Conservation (phyloP, 2,113 vertebrate species). For the Tychaedon coryphoeus region DNA sequence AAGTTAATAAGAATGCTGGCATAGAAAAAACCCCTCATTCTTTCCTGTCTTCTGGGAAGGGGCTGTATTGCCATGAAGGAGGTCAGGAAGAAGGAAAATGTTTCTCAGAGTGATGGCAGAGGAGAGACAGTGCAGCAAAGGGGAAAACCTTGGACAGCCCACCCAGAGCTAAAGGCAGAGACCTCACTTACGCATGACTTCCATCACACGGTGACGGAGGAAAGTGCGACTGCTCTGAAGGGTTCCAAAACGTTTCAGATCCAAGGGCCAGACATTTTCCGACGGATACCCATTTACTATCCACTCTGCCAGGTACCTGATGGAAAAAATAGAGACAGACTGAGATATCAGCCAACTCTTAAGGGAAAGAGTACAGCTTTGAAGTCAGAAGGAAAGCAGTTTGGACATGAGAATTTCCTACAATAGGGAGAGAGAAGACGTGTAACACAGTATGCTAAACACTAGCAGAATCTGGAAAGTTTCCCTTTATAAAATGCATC, state of each 20-base stretch:
- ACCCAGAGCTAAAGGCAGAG: neutral
- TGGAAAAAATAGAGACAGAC: neutral
- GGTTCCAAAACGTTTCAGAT: slow-evolving; percentile 92
- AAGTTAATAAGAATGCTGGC: neutral
- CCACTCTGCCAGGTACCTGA: slow-evolving; percentile 95
- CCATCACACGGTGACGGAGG: slow-evolving; percentile 96
- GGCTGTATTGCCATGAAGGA: neutral
- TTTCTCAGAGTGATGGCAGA: neutral
- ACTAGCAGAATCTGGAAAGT: neutral
- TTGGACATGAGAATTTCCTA: neutral
- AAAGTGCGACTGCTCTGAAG: slow-evolving; percentile 98
- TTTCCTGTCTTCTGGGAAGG: neutral
- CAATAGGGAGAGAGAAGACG: neutral
- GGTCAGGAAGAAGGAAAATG: neutral
- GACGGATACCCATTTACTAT: slow-evolving; percentile 92
- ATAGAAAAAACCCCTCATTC: neutral
- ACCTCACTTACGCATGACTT: slow-evolving; percentile 93
- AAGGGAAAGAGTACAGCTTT: neutral
- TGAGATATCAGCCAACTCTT: neutral
- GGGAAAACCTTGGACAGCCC: neutral
- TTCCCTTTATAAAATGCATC: neutral
- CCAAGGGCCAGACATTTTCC: slow-evolving; percentile 91
- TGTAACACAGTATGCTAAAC: neutral
- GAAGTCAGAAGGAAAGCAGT: neutral
- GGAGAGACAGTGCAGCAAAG: neutral